Percentiles rank a stretch among this genome's conserved stretches.
Evolutionary conservation across 1,140 invertebrate genomes (phyloP).

Genomic region (Drosophila carrolli): DNA sequence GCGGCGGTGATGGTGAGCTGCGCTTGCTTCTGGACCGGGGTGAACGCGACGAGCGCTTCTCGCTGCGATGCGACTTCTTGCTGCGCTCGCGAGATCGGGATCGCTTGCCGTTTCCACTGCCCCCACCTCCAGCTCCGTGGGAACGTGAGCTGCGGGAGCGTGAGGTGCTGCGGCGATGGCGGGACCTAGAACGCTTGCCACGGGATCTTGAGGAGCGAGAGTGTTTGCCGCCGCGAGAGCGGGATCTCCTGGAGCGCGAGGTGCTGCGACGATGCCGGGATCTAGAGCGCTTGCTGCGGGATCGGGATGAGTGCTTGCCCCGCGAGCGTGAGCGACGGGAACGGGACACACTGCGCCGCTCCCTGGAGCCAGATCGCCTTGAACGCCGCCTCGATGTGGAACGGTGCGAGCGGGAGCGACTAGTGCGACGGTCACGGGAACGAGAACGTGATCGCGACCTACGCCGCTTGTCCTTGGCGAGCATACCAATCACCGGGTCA

Average conservation of each 20-base stretch:
- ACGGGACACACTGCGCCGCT: slow-evolving; percentile 84
- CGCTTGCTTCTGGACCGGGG: slow-evolving; percentile 80
- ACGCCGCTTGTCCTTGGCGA: slow-evolving; percentile 92
- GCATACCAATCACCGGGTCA: slow-evolving; percentile 93
- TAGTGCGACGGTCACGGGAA: slow-evolving; percentile 86
- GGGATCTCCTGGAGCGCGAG: slow-evolving; percentile 74
- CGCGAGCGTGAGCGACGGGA: slow-evolving; percentile 87
- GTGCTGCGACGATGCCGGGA: slow-evolving; percentile 84
- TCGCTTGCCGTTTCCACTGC: slow-evolving; percentile 86
- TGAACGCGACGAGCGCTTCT: slow-evolving; percentile 72
- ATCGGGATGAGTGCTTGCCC: slow-evolving; percentile 77
- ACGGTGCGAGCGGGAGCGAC: slow-evolving; percentile 88
- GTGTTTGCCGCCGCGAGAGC: slow-evolving; percentile 62
- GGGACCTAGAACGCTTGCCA: slow-evolving; percentile 87
- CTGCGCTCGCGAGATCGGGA: slow-evolving; percentile 85
- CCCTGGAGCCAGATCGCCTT: slow-evolving; percentile 79
- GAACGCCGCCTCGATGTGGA: slow-evolving; percentile 86
- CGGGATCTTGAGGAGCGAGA: slow-evolving; percentile 54
- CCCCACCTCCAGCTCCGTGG: slow-evolving; percentile 44
- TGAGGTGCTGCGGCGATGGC: slow-evolving; percentile 76
- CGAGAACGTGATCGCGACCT: slow-evolving; percentile 87
- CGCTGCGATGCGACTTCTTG: slow-evolving; percentile 75
- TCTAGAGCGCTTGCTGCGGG: slow-evolving; percentile 86
- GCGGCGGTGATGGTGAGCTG: slow-evolving; percentile 71
- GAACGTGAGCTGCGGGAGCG: slow-evolving; percentile 76